phyloP scores from a whole-genome alignment of 2,113 vertebrate species.

The Tachysurus vachellii region DNA sequence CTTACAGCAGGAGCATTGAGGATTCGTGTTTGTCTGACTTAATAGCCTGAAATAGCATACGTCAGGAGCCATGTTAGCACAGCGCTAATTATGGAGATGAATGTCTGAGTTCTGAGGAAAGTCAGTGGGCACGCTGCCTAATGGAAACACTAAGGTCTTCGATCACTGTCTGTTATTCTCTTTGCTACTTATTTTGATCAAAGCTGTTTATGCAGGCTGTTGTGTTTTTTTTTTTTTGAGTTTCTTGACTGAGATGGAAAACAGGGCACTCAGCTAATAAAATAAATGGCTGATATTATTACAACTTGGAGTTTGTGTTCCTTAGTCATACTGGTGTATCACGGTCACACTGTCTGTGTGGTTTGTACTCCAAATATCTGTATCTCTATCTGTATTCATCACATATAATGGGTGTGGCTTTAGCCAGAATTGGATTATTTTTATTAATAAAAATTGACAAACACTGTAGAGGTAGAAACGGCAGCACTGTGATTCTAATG shows the following conservation, averaged over 20 bases:
- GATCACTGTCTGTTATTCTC: constrained; percentile 1
- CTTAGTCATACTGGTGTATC: not conserved
- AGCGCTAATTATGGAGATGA: constrained; percentile 38
- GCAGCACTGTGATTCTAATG: not conserved
- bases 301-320: not conserved
- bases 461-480: not conserved
- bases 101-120: constrained; percentile 28
- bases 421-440: not conserved
- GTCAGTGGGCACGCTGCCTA: constrained; percentile 28
- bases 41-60: not conserved
- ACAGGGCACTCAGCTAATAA: constrained; percentile 24
- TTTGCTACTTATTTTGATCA: not conserved
- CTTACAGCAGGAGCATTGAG: not conserved
- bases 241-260: not conserved
- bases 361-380: not conserved
- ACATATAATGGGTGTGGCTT: not conserved
- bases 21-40: constrained; percentile 18
- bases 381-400: not conserved
- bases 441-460: not conserved
- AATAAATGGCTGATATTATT: not conserved
- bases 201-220: constrained; percentile 26
- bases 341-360: not conserved
- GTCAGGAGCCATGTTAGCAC: constrained; percentile 29
- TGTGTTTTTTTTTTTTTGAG: constrained; percentile 3
- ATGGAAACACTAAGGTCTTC: constrained; percentile 20